phyloP scores from a whole-genome alignment of 2,113 vertebrate genomes.

The Aplodontia rufa region DNA sequence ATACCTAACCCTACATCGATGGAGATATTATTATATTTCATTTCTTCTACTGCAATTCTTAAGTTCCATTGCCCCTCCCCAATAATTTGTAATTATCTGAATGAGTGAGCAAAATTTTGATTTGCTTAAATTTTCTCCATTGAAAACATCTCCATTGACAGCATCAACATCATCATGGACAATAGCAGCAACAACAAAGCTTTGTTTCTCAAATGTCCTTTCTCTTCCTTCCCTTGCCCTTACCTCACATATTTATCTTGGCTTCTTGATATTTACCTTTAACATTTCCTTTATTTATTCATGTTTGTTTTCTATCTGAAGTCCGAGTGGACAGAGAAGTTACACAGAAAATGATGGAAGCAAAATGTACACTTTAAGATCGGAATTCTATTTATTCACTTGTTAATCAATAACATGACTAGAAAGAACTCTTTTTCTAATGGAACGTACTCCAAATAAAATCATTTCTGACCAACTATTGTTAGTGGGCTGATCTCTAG shows the following conservation, averaged over 20 bases:
- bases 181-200: not conserved
- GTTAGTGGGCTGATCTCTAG: not conserved
- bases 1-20: slow-evolving; percentile 14
- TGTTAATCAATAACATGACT: not conserved
- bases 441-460: not conserved
- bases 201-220: not conserved
- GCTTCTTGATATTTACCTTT: slow-evolving; percentile 16
- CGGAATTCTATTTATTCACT: slow-evolving; percentile 25
- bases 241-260: slow-evolving; percentile 15
- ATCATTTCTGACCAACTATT: not conserved
- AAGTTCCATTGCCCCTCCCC: not conserved
- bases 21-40: not conserved
- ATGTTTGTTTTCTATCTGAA: not conserved
- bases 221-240: not conserved
- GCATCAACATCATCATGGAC: not conserved
- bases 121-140: slow-evolving; percentile 16
- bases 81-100: not conserved
- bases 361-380: not conserved
- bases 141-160: not conserved
- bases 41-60: slow-evolving; percentile 32
- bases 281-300: slow-evolving; percentile 47
- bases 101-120: not conserved
- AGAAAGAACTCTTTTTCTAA: not conserved
- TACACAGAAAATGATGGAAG: not conserved
- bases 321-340: not conserved